Evolutionary conservation across 2,888 invertebrate species (phyloP).

Genomic region (Spodoptera littoralis): DNA sequence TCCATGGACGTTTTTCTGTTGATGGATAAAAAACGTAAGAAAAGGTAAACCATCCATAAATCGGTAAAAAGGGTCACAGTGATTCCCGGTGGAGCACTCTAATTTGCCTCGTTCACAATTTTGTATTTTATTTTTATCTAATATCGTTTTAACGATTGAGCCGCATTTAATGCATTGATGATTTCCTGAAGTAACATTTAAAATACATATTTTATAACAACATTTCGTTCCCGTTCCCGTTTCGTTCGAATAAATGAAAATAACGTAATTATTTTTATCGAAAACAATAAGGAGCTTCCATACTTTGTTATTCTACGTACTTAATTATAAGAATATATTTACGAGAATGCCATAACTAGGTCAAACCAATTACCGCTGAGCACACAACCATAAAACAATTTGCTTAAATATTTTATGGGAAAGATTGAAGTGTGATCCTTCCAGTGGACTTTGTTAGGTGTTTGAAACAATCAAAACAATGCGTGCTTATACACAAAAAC

Average conservation of each 20-base stretch:
- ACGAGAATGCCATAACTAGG: slow-evolving; percentile 21
- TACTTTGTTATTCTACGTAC: slow-evolving; percentile 18
- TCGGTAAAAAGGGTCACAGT: slow-evolving; percentile 2
- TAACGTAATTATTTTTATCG: background rate
- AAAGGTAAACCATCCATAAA: slow-evolving; percentile 12
- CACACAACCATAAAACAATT: slow-evolving; percentile 7
- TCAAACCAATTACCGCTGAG: slow-evolving; percentile 17
- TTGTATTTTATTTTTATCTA: slow-evolving; percentile 15
- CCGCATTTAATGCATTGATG: no score
- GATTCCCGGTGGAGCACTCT: slow-evolving; percentile 7
- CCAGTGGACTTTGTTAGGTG: slow-evolving; percentile 9
- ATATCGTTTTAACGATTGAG: background rate
- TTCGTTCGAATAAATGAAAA: no score
- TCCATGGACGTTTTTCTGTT: background rate
- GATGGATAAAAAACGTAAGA: slow-evolving; percentile 7
- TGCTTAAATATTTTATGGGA: background rate
- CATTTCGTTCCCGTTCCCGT: no score
- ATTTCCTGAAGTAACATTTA: no score
- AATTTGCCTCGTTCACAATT: slow-evolving; percentile 1
- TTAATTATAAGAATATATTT: slow-evolving; percentile 27
- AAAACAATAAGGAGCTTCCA: background rate
- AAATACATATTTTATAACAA: no score
- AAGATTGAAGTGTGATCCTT: slow-evolving; percentile 3
- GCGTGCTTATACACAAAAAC: slow-evolving; percentile 18
- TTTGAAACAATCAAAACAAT: slow-evolving; percentile 20